phyloP scores from a whole-genome alignment of 2,113 vertebrate species.

The Tragelaphus buxtoni region DNA sequence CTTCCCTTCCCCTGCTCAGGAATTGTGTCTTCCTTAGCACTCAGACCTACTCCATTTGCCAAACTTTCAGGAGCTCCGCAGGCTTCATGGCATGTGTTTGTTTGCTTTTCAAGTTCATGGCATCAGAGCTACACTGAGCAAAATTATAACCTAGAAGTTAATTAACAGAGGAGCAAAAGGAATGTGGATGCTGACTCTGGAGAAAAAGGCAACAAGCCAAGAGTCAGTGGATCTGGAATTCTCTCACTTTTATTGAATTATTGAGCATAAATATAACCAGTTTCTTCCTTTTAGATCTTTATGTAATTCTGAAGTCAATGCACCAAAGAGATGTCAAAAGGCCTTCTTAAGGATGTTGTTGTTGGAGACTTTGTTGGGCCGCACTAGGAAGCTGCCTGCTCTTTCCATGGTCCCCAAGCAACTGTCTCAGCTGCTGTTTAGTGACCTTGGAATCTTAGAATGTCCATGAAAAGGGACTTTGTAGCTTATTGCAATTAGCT shows the following conservation, averaged over 20 bases:
- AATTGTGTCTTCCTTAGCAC: neutral
- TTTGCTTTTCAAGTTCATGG: neutral
- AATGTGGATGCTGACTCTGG: neutral
- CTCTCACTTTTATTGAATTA: neutral
- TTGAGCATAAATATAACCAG: neutral
- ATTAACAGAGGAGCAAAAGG: neutral
- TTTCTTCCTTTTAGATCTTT: neutral
- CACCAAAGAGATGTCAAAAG: neutral
- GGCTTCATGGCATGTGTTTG: neutral
- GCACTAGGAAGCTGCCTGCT: neutral
- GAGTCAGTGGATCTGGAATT: neutral
- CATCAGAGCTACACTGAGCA: neutral
- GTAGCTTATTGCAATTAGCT: neutral
- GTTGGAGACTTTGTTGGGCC: neutral
- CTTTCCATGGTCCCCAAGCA: neutral
- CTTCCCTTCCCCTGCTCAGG: neutral
- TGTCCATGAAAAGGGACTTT: neutral
- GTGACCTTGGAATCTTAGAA: neutral
- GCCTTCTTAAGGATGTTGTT: neutral
- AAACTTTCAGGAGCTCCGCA: neutral
- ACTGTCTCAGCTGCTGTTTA: neutral
- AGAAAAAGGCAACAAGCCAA: neutral
- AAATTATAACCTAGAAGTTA: neutral
- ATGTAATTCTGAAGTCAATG: neutral
- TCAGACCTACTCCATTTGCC: neutral